These are phyloP conservation scores for Rhombomys opimus DNA, from an alignment of 2,113 vertebrate species.

Conservation along the genomic window DNA sequence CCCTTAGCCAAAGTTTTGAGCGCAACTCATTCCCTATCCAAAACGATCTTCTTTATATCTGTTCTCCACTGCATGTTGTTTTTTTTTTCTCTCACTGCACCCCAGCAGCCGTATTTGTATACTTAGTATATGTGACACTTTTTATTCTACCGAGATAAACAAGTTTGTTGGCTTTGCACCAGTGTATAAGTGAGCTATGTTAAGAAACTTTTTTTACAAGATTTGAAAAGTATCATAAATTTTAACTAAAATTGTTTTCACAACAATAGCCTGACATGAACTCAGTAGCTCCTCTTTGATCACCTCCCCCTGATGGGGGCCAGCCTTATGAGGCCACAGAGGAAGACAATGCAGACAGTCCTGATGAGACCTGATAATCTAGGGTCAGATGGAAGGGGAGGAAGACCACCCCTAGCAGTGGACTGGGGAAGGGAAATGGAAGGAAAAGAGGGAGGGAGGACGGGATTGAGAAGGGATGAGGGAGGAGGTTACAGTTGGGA, in stretches of 20 bases:
- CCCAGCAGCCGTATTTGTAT: background rate
- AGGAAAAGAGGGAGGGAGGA: too few species aligned
- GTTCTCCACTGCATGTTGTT: background rate
- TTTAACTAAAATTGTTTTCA: background rate
- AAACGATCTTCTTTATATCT: background rate
- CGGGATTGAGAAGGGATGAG: too few species aligned
- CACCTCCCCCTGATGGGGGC: too few species aligned
- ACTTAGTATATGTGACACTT: background rate
- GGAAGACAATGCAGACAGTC: too few species aligned
- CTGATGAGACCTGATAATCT: too few species aligned
- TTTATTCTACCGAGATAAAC: background rate
- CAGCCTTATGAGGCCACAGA: too few species aligned
- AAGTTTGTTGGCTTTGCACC: background rate
- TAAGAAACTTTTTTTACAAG: background rate
- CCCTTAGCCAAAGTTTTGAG: background rate
- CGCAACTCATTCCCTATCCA: background rate
- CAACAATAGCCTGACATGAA: too few species aligned
- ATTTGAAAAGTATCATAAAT: background rate
- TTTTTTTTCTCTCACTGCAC: background rate
- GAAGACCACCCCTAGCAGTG: too few species aligned
- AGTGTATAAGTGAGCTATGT: background rate
- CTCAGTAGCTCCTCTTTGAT: too few species aligned
- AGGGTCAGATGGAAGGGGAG: too few species aligned
- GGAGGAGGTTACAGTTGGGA: too few species aligned
- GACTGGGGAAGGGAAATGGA: too few species aligned